A percentile compares a stretch with the other conserved stretches of the same genome.
These are phyloP conservation scores for Elymnias hypermnestra DNA, from an alignment of 1,140 invertebrate genomes.

Conservation along the genomic window DNA sequence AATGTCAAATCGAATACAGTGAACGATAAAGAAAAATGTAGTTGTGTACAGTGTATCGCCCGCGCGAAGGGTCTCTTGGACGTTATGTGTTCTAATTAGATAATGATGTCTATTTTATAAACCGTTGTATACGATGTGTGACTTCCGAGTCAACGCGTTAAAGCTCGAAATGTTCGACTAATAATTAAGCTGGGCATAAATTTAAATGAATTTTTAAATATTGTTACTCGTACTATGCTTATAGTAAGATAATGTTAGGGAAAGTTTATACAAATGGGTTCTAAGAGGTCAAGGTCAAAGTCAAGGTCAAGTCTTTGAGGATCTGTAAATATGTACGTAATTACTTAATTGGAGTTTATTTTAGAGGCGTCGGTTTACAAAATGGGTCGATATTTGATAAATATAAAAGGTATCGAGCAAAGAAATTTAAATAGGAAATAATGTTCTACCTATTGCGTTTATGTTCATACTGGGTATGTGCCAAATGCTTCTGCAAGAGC, in stretches of 20 bases:
- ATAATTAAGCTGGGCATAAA: constrained; percentile 58
- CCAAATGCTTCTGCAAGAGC: constrained; percentile 61
- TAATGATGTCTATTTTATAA: constrained; percentile 70
- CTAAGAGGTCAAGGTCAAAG: no score
- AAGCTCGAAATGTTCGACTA: constrained; percentile 51
- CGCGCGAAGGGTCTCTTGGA: constrained; percentile 28
- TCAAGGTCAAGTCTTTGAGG: no score
- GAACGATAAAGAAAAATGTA: constrained; percentile 14
- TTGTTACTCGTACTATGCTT: constrained; percentile 71
- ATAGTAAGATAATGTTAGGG: constrained; percentile 65
- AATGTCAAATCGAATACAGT: constrained; percentile 29
- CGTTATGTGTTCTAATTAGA: constrained; percentile 64
- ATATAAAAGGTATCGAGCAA: constrained; percentile 28
- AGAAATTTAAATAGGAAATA: constrained; percentile 25
- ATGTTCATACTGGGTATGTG: constrained; percentile 59
- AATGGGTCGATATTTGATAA: constrained; percentile 29
- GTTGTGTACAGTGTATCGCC: constrained; percentile 38
- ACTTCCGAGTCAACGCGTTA: constrained; percentile 58
- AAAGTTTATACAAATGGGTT: constrained; percentile 66
- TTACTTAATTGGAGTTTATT: constrained; percentile 34
- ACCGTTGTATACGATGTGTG: constrained; percentile 73
- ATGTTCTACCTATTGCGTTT: constrained; percentile 22
- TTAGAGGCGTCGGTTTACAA: constrained; percentile 25
- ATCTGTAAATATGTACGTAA: constrained; percentile 67
- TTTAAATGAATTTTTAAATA: constrained; percentile 70